Conservation (phyloP, 1,140 invertebrate species). For the Aphis gossypii region DNA sequence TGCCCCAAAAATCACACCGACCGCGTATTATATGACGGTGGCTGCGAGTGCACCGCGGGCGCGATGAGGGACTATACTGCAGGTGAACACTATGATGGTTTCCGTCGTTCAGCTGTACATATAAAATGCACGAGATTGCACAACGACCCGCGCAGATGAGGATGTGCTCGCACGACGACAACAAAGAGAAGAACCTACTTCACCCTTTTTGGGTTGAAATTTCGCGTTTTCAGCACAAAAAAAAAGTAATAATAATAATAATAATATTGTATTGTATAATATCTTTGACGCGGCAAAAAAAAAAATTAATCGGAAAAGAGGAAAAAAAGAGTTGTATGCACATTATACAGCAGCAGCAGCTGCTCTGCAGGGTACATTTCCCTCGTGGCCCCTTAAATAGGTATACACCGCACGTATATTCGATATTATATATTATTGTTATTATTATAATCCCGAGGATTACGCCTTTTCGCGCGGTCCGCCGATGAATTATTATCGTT, state of each 20-base stretch:
- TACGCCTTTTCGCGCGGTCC: constrained; percentile 22
- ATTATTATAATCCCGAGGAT: constrained; percentile 46
- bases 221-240: constrained; percentile 52
- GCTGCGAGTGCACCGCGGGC: neutral
- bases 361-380: neutral
- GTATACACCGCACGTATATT: neutral
- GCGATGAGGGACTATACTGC: neutral
- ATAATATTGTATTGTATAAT: constrained; percentile 47
- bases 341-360: constrained; percentile 8
- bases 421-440: constrained; percentile 6
- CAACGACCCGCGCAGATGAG: constrained; percentile 18
- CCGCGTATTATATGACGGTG: neutral
- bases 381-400: neutral
- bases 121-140: constrained; percentile 39
- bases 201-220: constrained; percentile 50
- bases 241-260: constrained; percentile 29
- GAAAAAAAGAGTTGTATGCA: constrained; percentile 45
- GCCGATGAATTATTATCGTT: constrained; percentile 38
- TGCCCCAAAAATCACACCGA: constrained; percentile 48
- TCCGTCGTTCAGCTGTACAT: constrained; percentile 30
- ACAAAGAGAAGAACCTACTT: constrained; percentile 33
- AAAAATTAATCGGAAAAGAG: constrained; percentile 27
- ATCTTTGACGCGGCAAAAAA: constrained; percentile 27
- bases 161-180: neutral
- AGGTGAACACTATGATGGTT: constrained; percentile 36